Percentiles rank a stretch among this genome's conserved stretches.
Evolutionary conservation across 2,113 vertebrate genomes (phyloP).

Genomic region (Apteryx owenii): DNA sequence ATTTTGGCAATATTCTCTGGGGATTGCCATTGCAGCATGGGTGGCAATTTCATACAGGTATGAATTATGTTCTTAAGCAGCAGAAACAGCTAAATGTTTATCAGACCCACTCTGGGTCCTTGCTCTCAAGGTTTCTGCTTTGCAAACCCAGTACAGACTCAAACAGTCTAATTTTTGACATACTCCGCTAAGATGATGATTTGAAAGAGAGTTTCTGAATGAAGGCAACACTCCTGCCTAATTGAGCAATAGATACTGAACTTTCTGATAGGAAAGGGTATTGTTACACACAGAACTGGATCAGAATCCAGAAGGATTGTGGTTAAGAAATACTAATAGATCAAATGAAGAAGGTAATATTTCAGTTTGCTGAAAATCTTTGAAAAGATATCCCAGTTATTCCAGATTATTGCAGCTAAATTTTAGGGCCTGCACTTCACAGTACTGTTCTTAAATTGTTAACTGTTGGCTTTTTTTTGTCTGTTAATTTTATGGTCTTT

Average conservation of each 20-base stretch:
- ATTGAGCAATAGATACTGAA: not conserved
- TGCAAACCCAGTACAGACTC: not conserved
- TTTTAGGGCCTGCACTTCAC: not conserved
- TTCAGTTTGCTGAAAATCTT: not conserved
- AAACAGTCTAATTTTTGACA: not conserved
- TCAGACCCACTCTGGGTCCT: not conserved
- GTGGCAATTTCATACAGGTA: conserved; percentile 89
- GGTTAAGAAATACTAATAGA: not conserved
- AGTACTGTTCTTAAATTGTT: not conserved
- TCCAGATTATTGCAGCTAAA: not conserved
- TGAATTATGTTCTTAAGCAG: not conserved
- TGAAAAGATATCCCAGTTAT: not conserved
- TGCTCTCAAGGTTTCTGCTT: not conserved
- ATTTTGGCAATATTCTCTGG: conserved; percentile 83
- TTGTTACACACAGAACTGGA: not conserved
- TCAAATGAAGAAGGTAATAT: not conserved
- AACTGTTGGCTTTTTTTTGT: not conserved
- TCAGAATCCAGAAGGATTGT: not conserved
- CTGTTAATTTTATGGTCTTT: not conserved
- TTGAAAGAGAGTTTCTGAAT: not conserved
- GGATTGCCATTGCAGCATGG: conserved; percentile 85
- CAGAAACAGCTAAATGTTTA: not conserved
- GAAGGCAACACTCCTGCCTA: not conserved
- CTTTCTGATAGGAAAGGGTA: not conserved
- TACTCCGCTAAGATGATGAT: not conserved